Conservation (phyloP, 2,113 vertebrate species). For the Ciconia stormi region DNA sequence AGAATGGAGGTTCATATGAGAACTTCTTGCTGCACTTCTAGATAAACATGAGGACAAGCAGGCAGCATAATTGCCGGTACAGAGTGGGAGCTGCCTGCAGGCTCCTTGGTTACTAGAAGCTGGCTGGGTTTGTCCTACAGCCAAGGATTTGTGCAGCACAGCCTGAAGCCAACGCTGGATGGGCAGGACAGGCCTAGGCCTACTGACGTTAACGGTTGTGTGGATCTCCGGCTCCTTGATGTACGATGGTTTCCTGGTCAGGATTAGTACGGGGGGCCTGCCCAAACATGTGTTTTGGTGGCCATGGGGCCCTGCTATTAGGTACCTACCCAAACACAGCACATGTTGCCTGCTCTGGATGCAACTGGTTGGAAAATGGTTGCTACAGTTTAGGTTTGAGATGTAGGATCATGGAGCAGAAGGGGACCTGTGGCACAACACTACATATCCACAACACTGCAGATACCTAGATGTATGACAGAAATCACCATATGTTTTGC, state of each 20-base stretch:
- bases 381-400: neutral
- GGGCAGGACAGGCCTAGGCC: neutral
- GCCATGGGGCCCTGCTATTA: accelerated
- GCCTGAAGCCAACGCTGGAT: neutral
- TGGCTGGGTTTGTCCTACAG: neutral
- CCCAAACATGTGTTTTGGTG: neutral
- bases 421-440: neutral
- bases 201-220: accelerated
- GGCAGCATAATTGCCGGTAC: accelerated
- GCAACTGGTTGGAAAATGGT: neutral
- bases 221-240: neutral
- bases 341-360: neutral
- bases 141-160: neutral
- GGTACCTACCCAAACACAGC: neutral
- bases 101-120: neutral
- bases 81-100: neutral
- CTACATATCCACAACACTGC: neutral
- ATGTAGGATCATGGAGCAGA: neutral
- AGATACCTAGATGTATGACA: neutral
- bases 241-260: neutral
- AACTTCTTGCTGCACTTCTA: neutral
- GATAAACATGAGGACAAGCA: neutral
- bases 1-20: neutral
- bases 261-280: accelerated
- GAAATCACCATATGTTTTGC: neutral